Percentiles rank a stretch among this genome's conserved stretches.
Conservation (phyloP, 1,140 invertebrate genomes). For the Aphaenogaster floridana region DNA sequence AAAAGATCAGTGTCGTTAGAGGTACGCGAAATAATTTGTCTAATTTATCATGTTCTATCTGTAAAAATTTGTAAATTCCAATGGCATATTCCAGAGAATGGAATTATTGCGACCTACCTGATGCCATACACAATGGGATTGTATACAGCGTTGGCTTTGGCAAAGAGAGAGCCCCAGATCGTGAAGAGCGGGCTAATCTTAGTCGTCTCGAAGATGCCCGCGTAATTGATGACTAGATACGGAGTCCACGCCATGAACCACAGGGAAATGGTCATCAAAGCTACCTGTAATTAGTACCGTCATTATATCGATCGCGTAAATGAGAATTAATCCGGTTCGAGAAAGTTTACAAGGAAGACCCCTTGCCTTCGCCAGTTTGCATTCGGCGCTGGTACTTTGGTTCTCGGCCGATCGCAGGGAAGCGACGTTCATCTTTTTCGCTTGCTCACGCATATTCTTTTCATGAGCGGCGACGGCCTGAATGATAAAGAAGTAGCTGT, state of each 20-base stretch:
- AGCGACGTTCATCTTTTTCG: conserved; percentile 95
- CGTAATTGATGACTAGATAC: conserved; percentile 93
- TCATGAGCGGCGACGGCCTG: conserved; percentile 93
- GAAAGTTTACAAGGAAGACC: conserved; percentile 18
- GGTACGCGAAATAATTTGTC: neutral
- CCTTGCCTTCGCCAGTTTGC: conserved; percentile 91
- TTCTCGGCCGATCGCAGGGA: conserved; percentile 91
- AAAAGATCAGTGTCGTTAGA: neutral
- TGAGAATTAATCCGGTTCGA: neutral
- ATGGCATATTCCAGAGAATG: conserved; percentile 4
- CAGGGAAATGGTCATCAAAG: conserved; percentile 93
- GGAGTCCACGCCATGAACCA: conserved; percentile 96
- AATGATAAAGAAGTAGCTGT: conserved; percentile 93
- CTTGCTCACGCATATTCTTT: conserved; percentile 93
- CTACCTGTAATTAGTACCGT: conserved; percentile 87
- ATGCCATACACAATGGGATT: conserved; percentile 95
- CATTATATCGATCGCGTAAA: neutral
- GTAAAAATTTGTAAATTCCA: conserved; percentile 40
- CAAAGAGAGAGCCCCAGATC: conserved; percentile 93
- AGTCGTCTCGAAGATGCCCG: conserved; percentile 90
- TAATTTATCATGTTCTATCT: conserved; percentile 38
- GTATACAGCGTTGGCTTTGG: conserved; percentile 93
- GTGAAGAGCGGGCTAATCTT: conserved; percentile 91
- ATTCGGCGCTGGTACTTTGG: conserved; percentile 90
- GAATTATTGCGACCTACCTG: conserved; percentile 86